Percentiles rank a stretch among this genome's conserved stretches.
phyloP scores from a whole-genome alignment of 2,888 invertebrate species.

The Cataglyphis albicans region DNA sequence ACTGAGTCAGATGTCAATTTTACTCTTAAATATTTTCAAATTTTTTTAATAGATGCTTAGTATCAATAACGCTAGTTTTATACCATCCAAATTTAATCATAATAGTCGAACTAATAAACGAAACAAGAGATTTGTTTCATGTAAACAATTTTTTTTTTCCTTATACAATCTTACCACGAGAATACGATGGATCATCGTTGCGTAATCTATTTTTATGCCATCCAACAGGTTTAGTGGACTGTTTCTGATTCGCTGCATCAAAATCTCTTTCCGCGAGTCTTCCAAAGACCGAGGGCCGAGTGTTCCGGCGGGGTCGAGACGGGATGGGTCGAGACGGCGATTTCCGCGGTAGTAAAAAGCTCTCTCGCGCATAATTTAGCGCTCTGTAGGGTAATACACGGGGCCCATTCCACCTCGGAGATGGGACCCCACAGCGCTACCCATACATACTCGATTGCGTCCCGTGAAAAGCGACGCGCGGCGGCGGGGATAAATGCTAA shows the following conservation, averaged over 20 bases:
- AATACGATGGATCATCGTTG: conserved; percentile 62
- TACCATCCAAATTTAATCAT: background rate
- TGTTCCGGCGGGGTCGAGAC: conserved; percentile 58
- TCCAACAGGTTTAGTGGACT: conserved; percentile 21
- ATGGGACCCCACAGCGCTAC: conserved; percentile 61
- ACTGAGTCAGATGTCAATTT: background rate
- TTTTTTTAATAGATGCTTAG: background rate
- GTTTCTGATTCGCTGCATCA: conserved; percentile 22
- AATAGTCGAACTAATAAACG: background rate
- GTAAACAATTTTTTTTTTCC: background rate
- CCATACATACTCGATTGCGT: conserved; percentile 75
- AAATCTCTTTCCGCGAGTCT: conserved; percentile 51
- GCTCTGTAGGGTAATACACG: conserved; percentile 83
- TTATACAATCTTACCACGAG: background rate
- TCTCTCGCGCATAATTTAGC: conserved; percentile 83
- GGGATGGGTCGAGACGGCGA: conserved; percentile 71
- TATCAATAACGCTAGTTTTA: background rate
- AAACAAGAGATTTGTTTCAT: background rate
- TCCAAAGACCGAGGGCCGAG: conserved; percentile 39
- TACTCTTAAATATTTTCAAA: conserved; percentile 6
- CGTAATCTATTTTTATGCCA: conserved; percentile 52
- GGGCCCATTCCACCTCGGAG: conserved; percentile 50
- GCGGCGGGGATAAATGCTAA: conserved; percentile 79
- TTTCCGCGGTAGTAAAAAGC: conserved; percentile 82
- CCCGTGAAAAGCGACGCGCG: conserved; percentile 71